Evolutionary conservation across 2,888 invertebrate species (phyloP).

Genomic region (Drosophila kokeensis): DNA sequence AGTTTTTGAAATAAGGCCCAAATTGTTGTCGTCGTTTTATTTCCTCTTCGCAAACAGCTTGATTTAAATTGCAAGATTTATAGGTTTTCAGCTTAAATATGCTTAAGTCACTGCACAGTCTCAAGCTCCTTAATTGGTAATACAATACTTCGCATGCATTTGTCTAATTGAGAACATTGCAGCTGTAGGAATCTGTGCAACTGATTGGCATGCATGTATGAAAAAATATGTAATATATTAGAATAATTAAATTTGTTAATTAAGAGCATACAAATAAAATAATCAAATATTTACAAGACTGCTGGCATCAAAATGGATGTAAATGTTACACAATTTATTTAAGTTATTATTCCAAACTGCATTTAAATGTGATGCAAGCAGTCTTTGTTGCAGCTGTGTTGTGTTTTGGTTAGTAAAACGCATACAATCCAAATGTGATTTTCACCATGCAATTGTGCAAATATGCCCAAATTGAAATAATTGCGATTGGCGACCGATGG

Average conservation of each 20-base stretch:
- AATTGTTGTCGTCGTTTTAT: background rate
- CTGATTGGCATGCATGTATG: background rate
- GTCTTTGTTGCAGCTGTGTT: slow-evolving; percentile 10
- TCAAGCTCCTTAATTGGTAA: background rate
- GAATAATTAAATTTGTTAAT: background rate
- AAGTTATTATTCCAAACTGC: slow-evolving; percentile 18
- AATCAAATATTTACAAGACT: slow-evolving; percentile 5
- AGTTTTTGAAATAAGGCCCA: background rate
- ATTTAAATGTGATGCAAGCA: slow-evolving; percentile 12
- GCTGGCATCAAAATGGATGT: slow-evolving; percentile 16
- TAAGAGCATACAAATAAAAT: background rate
- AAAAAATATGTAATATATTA: background rate
- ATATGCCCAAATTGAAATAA: slow-evolving; percentile 53
- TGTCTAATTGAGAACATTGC: background rate
- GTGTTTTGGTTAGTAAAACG: slow-evolving; percentile 6
- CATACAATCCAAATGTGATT: slow-evolving; percentile 57
- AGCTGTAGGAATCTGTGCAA: background rate
- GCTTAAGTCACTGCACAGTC: background rate
- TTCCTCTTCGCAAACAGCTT: background rate
- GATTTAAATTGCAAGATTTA: background rate
- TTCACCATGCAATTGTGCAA: slow-evolving; percentile 66
- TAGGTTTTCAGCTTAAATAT: background rate
- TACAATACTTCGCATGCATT: background rate
- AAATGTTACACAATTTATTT: slow-evolving; percentile 17
- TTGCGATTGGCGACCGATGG: slow-evolving; percentile 59